These are phyloP conservation scores for Chitala chitala DNA, from an alignment of 2,113 vertebrate genomes.

Conservation along the genomic window DNA sequence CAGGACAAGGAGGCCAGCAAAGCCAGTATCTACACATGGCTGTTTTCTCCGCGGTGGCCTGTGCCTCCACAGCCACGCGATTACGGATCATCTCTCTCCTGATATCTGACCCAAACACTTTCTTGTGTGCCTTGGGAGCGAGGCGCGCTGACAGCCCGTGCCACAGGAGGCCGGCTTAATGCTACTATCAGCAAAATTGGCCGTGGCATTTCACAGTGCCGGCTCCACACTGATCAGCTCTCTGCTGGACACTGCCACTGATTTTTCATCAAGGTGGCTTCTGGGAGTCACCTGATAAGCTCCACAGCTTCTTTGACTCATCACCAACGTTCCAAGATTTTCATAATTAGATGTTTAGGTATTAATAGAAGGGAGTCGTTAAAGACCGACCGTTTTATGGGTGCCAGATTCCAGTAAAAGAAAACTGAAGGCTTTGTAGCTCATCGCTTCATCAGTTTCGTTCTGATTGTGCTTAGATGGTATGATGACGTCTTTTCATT, in stretches of 20 bases:
- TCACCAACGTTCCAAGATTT: slow-evolving; percentile 5
- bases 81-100: neutral
- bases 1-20: neutral
- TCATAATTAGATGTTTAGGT: slow-evolving; percentile 3
- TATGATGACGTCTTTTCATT: no score
- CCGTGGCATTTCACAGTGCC: slow-evolving; percentile 34
- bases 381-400: neutral
- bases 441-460: no score
- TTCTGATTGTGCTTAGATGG: no score
- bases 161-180: slow-evolving; percentile 28
- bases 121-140: neutral
- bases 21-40: neutral
- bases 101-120: slow-evolving; percentile 13
- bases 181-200: slow-evolving; percentile 54
- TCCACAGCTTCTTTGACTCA: neutral
- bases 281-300: slow-evolving; percentile 11
- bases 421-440: neutral
- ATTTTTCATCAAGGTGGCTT: neutral
- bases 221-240: neutral
- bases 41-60: neutral
- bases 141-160: neutral
- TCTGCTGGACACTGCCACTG: slow-evolving; percentile 22
- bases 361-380: neutral
- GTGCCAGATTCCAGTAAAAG: neutral
- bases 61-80: neutral